Conservation (phyloP, 2,113 vertebrate genomes). For the Plotosus lineatus region DNA sequence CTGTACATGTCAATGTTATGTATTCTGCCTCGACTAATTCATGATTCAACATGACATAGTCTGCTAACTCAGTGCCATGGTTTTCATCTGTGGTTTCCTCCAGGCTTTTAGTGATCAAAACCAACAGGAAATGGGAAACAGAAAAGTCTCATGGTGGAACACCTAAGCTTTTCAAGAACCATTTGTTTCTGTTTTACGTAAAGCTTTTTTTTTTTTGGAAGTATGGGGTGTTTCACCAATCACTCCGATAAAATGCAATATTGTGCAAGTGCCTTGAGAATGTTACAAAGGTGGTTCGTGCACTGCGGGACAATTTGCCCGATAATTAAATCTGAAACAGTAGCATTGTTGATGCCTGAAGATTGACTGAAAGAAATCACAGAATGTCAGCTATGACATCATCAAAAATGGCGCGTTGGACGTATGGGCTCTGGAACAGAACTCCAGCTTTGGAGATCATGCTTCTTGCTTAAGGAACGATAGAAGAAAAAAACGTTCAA, state of each 20-base stretch:
- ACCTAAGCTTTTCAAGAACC: too few relatives aligned
- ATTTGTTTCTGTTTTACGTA: background rate
- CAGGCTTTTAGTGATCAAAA: too few relatives aligned
- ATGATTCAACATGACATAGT: too few relatives aligned
- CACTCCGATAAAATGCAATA: too few relatives aligned
- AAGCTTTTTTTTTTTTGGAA: background rate
- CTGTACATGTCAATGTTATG: too few relatives aligned
- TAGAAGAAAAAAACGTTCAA: background rate
- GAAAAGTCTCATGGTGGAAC: too few relatives aligned
- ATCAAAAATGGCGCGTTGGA: background rate
- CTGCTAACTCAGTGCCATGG: too few relatives aligned
- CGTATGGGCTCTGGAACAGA: background rate
- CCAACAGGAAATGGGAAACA: too few relatives aligned
- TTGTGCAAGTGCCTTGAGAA: too few relatives aligned
- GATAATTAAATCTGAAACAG: background rate
- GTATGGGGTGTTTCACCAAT: too few relatives aligned
- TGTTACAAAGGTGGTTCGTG: constrained; percentile 26
- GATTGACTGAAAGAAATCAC: background rate
- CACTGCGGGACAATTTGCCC: constrained; percentile 19
- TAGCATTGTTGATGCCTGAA: constrained; percentile 3
- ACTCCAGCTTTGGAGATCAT: background rate
- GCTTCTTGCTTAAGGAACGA: background rate
- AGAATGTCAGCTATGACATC: background rate
- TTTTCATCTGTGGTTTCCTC: too few relatives aligned
- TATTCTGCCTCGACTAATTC: too few relatives aligned